These are phyloP conservation scores for Drosophila kuntzei DNA, from an alignment of 2,888 invertebrate genomes.

Conservation along the genomic window DNA sequence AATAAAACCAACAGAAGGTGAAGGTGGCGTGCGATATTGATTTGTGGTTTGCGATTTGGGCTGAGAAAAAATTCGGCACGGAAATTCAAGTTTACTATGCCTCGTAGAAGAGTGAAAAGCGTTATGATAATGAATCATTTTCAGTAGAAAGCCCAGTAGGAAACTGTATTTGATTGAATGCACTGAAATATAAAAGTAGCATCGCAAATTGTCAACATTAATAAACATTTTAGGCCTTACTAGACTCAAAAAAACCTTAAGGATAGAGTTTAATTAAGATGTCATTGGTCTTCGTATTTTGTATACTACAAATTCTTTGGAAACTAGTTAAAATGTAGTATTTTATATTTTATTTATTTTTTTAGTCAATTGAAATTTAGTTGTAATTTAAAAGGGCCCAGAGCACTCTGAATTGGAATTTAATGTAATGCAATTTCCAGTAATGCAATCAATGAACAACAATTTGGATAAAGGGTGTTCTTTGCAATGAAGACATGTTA, in stretches of 20 bases:
- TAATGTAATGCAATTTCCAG: background rate
- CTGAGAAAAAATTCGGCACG: background rate
- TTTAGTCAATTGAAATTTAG: background rate
- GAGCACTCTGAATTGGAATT: background rate
- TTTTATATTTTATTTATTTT: too few relatives aligned
- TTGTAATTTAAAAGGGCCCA: background rate
- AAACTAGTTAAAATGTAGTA: too few relatives aligned
- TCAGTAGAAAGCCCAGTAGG: background rate
- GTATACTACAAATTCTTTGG: too few relatives aligned
- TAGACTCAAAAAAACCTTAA: too few relatives aligned
- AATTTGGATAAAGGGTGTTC: background rate
- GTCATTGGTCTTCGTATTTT: too few relatives aligned
- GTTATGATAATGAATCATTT: background rate
- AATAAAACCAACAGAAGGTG: constrained; percentile 5
- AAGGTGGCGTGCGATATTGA: constrained; percentile 36
- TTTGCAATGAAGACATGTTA: background rate
- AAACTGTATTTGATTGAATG: background rate
- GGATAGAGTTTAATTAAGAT: too few relatives aligned
- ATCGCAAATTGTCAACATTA: too few relatives aligned
- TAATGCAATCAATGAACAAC: background rate
- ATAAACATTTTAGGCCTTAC: too few relatives aligned
- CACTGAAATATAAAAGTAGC: too few relatives aligned
- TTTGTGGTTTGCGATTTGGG: constrained; percentile 5
- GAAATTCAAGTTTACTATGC: constrained; percentile 11
- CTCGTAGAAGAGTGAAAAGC: too few relatives aligned